phyloP scores from a whole-genome alignment of 2,113 vertebrate species.

The Pollimyrus isidori region DNA sequence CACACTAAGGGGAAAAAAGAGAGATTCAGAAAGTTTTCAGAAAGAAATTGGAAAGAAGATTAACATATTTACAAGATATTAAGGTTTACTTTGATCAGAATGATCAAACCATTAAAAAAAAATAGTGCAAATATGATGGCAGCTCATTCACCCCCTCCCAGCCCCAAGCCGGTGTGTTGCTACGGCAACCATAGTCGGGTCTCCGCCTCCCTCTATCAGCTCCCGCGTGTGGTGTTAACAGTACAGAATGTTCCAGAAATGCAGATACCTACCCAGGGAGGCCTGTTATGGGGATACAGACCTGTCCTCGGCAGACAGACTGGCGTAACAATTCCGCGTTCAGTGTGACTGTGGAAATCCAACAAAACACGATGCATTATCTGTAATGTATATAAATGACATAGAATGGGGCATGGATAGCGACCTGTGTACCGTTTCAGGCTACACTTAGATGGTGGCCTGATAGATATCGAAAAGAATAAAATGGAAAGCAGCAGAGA shows the following conservation, averaged over 20 bases:
- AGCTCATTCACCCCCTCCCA: background rate
- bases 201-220: constrained; percentile 8
- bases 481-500: background rate
- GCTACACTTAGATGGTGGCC: background rate
- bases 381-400: background rate
- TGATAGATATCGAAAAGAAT: background rate
- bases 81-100: background rate
- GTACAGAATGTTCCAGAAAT: background rate
- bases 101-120: background rate
- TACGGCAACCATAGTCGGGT: constrained; percentile 5
- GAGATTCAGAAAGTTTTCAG: background rate
- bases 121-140: background rate
- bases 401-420: background rate
- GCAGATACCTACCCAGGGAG: background rate
- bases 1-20: background rate
- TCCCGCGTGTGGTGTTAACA: background rate
- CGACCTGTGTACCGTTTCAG: background rate
- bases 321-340: background rate
- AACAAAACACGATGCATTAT: background rate
- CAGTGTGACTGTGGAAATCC: background rate
- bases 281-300: background rate
- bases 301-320: background rate
- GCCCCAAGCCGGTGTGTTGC: background rate
- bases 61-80: background rate
- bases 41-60: background rate